Conservation (phyloP, 2,113 vertebrate genomes). For the Pica pica region DNA sequence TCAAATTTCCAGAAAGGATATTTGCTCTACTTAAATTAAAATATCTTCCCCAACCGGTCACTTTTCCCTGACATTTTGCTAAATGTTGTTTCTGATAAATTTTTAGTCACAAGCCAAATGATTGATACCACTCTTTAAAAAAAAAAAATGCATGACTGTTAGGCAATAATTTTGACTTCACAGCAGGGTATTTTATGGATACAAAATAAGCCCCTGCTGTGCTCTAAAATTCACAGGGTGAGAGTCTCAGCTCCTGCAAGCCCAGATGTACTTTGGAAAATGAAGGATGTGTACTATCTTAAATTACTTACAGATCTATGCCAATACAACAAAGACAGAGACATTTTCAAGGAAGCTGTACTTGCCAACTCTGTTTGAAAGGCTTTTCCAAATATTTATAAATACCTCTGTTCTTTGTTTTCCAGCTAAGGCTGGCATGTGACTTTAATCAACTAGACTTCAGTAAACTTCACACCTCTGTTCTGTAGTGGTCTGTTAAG, state of each 20-base stretch:
- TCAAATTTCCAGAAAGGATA: background rate
- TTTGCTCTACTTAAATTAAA: background rate
- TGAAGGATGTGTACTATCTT: background rate
- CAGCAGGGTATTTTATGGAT: background rate
- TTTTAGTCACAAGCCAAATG: background rate
- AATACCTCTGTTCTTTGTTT: conserved; percentile 5
- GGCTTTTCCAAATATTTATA: conserved; percentile 34
- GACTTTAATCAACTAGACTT: conserved; percentile 32
- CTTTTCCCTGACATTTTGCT: background rate
- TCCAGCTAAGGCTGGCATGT: background rate
- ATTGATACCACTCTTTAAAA: background rate
- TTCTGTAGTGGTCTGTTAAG: background rate
- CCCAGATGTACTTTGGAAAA: conserved; percentile 1
- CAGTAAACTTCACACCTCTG: conserved; percentile 25
- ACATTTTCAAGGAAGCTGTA: conserved; percentile 17
- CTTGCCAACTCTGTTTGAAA: conserved; percentile 3
- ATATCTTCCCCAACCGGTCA: background rate
- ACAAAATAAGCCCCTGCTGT: background rate
- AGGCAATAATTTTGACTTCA: background rate
- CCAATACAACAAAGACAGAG: background rate
- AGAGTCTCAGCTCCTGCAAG: background rate
- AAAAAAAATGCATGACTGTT: background rate
- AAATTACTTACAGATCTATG: conserved; percentile 22
- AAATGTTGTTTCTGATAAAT: background rate
- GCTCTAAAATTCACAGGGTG: background rate